Conservation (phyloP, 2,888 invertebrate genomes). For the Ellobium chinense region DNA sequence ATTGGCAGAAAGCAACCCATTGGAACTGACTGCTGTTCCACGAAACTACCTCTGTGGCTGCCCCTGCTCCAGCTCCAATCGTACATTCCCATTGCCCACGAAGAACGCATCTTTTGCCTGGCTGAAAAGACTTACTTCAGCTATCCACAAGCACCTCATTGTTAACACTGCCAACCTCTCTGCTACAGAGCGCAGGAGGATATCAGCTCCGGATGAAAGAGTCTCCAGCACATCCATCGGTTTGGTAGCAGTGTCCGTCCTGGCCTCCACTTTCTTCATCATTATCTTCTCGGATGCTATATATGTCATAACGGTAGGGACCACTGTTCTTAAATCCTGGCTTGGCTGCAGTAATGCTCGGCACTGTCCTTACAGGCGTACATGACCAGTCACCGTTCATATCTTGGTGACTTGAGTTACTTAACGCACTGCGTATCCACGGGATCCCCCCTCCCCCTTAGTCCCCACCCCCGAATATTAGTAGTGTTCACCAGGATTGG, state of each 20-base stretch:
- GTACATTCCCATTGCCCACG: neutral
- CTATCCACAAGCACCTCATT: neutral
- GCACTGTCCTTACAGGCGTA: too few species aligned
- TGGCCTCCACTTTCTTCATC: neutral
- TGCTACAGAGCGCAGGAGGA: neutral
- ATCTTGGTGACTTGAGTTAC: too few species aligned
- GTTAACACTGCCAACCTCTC: neutral
- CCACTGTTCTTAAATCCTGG: too few species aligned
- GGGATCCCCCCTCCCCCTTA: too few species aligned
- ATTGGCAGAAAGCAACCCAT: neutral
- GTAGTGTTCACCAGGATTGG: too few species aligned
- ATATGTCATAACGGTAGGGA: too few species aligned
- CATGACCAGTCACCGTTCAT: too few species aligned
- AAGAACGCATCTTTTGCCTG: neutral
- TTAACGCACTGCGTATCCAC: too few species aligned
- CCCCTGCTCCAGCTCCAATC: neutral
- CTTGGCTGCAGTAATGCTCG: too few species aligned
- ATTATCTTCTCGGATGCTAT: neutral
- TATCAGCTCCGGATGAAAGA: neutral
- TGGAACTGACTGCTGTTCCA: neutral
- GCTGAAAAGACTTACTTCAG: neutral
- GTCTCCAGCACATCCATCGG: neutral
- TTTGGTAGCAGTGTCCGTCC: neutral
- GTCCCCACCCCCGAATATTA: too few species aligned
- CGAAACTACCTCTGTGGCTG: neutral